Percentiles rank a stretch among this genome's conserved stretches.
Conservation (phyloP, 2,113 vertebrate species). For the Uria lomvia region DNA sequence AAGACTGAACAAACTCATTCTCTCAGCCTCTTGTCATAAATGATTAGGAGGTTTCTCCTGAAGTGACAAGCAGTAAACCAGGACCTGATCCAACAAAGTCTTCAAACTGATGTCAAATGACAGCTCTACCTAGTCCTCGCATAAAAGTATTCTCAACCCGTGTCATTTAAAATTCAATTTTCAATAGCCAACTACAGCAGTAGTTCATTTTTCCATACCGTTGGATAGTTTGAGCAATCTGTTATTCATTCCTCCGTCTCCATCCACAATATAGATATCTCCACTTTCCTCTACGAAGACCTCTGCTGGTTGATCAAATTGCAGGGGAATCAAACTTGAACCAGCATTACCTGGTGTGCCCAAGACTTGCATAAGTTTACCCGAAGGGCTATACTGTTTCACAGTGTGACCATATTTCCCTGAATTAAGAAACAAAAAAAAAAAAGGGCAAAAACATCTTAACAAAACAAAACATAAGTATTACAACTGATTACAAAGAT, state of each 20-base stretch:
- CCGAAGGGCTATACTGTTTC: slow-evolving; percentile 88
- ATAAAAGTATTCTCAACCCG: not conserved
- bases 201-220: slow-evolving; percentile 44
- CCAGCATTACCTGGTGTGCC: slow-evolving; percentile 88
- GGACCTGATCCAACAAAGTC: not conserved
- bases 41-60: not conserved
- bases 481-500: not conserved
- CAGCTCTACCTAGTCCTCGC: not conserved
- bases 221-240: slow-evolving; percentile 86
- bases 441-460: not conserved
- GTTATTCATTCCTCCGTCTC: slow-evolving; percentile 96
- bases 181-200: not conserved
- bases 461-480: not conserved
- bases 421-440: slow-evolving; percentile 19
- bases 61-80: not conserved
- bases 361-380: slow-evolving; percentile 85
- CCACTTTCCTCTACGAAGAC: slow-evolving; percentile 85
- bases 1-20: not conserved
- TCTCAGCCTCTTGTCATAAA: not conserved
- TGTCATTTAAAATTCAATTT: not conserved
- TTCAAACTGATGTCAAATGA: not conserved
- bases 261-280: slow-evolving; percentile 93
- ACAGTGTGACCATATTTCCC: slow-evolving; percentile 87
- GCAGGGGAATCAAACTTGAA: slow-evolving; percentile 81
- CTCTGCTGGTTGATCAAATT: slow-evolving; percentile 94